A percentile compares a stretch with the other conserved stretches of the same genome.
Conservation (phyloP, 2,888 invertebrate genomes). For the Cheiracanthium punctorium region DNA sequence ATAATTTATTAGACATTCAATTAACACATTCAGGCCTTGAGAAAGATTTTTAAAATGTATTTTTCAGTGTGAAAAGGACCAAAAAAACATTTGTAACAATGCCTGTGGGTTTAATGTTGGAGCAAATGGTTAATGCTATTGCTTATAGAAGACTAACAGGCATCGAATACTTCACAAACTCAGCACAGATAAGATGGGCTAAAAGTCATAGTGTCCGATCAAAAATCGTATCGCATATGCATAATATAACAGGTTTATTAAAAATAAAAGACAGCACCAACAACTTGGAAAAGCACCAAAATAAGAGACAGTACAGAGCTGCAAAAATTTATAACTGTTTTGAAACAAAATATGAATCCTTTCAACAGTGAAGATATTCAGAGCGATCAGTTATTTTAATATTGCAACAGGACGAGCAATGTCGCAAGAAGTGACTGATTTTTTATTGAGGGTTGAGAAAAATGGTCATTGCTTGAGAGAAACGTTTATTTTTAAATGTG, state of each 20-base stretch:
- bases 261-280: not conserved
- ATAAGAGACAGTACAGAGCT: not conserved
- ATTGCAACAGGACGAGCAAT: constrained; percentile 1
- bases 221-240: not conserved
- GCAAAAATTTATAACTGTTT: not conserved
- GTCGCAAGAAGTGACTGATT: not conserved
- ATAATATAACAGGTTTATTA: not conserved
- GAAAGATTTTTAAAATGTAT: not conserved
- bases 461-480: not conserved
- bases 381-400: not conserved
- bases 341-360: not conserved
- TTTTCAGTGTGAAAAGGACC: not conserved
- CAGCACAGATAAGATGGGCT: not conserved
- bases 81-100: not conserved
- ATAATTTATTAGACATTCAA: not conserved
- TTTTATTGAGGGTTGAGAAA: not conserved
- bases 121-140: not conserved
- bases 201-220: not conserved
- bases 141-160: not conserved
- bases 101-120: not conserved
- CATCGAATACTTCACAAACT: not conserved
- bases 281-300: not conserved
- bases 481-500: not conserved
- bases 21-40: not conserved
- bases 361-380: not conserved